Conservation (phyloP, 2,888 invertebrate species). For the Erebia epiphron region DNA sequence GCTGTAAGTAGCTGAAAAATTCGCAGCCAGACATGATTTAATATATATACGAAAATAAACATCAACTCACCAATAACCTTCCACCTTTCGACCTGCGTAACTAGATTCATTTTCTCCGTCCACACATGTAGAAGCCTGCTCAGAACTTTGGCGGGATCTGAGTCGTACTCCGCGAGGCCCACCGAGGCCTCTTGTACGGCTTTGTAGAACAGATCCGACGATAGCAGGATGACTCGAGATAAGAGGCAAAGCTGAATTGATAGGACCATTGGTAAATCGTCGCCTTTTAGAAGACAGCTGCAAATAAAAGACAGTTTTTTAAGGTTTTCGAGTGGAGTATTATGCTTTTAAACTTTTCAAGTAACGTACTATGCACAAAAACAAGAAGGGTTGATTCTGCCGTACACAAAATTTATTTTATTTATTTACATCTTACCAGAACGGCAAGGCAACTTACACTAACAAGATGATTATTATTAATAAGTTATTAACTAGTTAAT, state of each 20-base stretch:
- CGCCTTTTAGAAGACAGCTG: conserved; percentile 86
- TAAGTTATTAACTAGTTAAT: no score
- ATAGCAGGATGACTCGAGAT: conserved; percentile 89
- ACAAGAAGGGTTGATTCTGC: no score
- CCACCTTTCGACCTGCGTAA: conserved; percentile 90
- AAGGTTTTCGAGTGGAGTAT: no score
- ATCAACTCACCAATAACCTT: conserved; percentile 88
- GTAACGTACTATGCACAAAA: no score
- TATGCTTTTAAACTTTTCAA: no score
- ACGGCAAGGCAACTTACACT: no score
- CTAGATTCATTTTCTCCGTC: conserved; percentile 90
- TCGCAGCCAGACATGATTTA: no score
- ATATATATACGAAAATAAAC: no score
- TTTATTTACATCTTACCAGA: no score
- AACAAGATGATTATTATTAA: no score
- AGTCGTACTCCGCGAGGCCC: conserved; percentile 67
- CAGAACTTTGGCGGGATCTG: conserved; percentile 86
- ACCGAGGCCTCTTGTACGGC: conserved; percentile 75
- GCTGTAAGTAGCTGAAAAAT: no score
- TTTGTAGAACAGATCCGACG: conserved; percentile 86
- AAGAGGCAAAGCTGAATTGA: conserved; percentile 90
- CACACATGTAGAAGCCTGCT: conserved; percentile 89
- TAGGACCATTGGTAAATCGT: conserved; percentile 89
- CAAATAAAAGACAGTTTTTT: conserved; percentile 25
- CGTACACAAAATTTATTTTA: no score